Evolutionary conservation across 2,888 invertebrate species (phyloP).

Genomic region (Diploptera punctata): DNA sequence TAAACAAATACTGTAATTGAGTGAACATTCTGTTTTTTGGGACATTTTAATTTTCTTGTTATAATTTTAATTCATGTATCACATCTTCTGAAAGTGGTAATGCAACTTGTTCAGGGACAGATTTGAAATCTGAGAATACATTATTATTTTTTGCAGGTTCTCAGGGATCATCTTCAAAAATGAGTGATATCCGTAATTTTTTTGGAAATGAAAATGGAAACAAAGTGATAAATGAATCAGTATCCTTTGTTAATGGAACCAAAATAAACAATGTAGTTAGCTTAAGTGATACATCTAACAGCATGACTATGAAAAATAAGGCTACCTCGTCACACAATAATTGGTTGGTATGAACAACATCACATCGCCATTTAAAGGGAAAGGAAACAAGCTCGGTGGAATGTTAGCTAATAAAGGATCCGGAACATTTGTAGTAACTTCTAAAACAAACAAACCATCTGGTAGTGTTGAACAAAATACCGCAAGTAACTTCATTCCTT

Average conservation of each 20-base stretch:
- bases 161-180: too few relatives aligned
- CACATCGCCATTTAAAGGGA: background rate
- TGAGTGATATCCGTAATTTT: too few relatives aligned
- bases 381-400: conserved; percentile 29
- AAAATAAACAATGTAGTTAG: conserved; percentile 50
- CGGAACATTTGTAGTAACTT: conserved; percentile 47
- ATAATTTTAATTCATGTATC: conserved; percentile 37
- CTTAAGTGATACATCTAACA: conserved; percentile 32
- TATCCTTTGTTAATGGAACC: too few relatives aligned
- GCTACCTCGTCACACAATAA: background rate
- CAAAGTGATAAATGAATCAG: too few relatives aligned
- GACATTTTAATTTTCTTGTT: conserved; percentile 55
- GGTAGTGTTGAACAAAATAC: background rate
- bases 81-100: background rate
- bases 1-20: too few relatives aligned
- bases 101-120: background rate
- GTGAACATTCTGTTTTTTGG: conserved; percentile 61
- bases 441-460: conserved; percentile 26
- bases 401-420: conserved; percentile 43
- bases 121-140: background rate
- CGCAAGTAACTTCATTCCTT: conserved; percentile 39
- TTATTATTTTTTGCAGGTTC: too few relatives aligned
- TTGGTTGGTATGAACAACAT: background rate
- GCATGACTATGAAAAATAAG: background rate
- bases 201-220: too few relatives aligned